Conservation (phyloP, 1,140 invertebrate species). For the Drosophila kikkawai region DNA sequence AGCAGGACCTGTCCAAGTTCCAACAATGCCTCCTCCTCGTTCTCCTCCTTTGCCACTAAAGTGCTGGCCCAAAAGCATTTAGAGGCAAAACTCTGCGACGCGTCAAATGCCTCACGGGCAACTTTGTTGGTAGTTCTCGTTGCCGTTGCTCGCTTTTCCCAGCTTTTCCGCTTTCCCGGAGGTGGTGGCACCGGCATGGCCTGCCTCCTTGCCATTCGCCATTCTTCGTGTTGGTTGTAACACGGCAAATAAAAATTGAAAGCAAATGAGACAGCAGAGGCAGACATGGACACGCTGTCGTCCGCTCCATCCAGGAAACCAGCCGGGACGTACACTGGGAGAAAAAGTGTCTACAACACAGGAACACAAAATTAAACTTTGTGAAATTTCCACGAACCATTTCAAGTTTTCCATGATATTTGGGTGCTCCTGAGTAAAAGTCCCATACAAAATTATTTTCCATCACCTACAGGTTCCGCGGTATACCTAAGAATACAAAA, state of each 20-base stretch:
- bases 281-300: slow-evolving; percentile 61
- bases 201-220: slow-evolving; percentile 12
- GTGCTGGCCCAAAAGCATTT: slow-evolving; percentile 59
- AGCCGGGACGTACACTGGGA: slow-evolving; percentile 10
- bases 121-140: slow-evolving; percentile 60
- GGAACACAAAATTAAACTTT: too few species aligned
- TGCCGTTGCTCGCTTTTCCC: background rate
- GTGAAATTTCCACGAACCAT: too few species aligned
- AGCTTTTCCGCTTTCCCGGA: slow-evolving; percentile 8
- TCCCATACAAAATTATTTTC: too few species aligned
- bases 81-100: slow-evolving; percentile 62
- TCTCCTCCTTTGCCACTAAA: slow-evolving; percentile 19
- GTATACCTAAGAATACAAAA: too few species aligned
- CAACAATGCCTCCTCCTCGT: slow-evolving; percentile 48
- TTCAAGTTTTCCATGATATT: too few species aligned
- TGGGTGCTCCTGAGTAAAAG: too few species aligned
- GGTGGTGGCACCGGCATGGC: background rate
- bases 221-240: slow-evolving; percentile 63
- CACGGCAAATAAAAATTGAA: slow-evolving; percentile 82
- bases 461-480: too few species aligned
- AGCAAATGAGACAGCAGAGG: slow-evolving; percentile 80
- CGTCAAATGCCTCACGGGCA: slow-evolving; percentile 81
- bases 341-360: background rate
- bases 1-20: slow-evolving; percentile 51
- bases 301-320: slow-evolving; percentile 56